A percentile compares a stretch with the other conserved stretches of the same genome.
Conservation (phyloP, 2,888 invertebrate species). For the Scaptomyza cyrtandrae region DNA sequence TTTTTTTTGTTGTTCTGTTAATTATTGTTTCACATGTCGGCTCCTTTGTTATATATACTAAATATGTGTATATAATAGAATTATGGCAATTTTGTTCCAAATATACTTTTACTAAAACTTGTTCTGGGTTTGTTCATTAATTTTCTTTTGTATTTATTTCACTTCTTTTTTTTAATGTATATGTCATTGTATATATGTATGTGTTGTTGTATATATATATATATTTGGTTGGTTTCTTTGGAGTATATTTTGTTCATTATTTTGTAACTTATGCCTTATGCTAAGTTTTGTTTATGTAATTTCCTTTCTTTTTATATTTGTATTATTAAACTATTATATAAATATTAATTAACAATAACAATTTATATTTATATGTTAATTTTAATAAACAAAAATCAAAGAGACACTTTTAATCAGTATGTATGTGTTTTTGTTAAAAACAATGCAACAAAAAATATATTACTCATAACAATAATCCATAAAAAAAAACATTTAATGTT, state of each 20-base stretch:
- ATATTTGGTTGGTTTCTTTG: constrained; percentile 84
- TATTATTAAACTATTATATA: constrained; percentile 58
- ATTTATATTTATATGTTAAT: constrained; percentile 73
- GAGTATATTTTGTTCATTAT: constrained; percentile 82
- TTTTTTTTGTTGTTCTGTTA: constrained; percentile 41
- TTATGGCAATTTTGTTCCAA: constrained; percentile 79
- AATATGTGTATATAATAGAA: constrained; percentile 44
- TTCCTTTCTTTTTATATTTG: constrained; percentile 44
- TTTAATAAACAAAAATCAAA: constrained; percentile 68
- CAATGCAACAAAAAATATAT: constrained; percentile 65
- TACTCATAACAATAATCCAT: constrained; percentile 15
- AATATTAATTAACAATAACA: constrained; percentile 81
- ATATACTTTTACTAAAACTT: constrained; percentile 80
- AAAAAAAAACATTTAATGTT: constrained; percentile 55
- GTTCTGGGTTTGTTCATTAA: constrained; percentile 67
- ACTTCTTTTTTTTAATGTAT: constrained; percentile 43
- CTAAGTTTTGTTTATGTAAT: constrained; percentile 54
- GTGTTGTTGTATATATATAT: constrained; percentile 67
- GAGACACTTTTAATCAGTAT: constrained; percentile 43
- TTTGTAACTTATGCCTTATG: constrained; percentile 70
- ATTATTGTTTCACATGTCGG: constrained; percentile 69
- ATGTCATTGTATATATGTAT: constrained; percentile 70
- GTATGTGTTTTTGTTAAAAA: constrained; percentile 60
- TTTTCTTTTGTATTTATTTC: constrained; percentile 29
- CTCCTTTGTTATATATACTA: constrained; percentile 53